Evolutionary conservation across 2,113 vertebrate species (phyloP).

Genomic region (Notothenia rossii): DNA sequence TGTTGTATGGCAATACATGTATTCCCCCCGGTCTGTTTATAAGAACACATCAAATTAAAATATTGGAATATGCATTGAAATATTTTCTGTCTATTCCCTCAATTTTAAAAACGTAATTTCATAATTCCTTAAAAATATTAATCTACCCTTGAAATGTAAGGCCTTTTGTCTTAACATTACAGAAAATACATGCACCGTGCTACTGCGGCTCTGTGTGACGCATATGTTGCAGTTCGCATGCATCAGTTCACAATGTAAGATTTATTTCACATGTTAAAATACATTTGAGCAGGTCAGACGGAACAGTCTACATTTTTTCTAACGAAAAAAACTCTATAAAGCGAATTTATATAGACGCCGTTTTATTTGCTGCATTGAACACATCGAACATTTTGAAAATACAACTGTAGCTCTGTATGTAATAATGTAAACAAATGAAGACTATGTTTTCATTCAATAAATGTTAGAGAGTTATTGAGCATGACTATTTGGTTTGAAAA

Average conservation of each 20-base stretch:
- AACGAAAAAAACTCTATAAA: background rate
- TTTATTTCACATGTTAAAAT: slow-evolving; percentile 23
- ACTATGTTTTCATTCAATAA: background rate
- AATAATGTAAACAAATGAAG: background rate
- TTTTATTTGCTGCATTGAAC: background rate
- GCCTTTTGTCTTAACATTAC: background rate
- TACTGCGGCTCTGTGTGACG: background rate
- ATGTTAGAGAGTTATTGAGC: background rate
- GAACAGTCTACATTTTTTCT: background rate
- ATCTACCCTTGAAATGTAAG: background rate
- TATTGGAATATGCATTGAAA: background rate
- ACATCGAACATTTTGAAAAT: background rate
- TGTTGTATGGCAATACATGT: background rate
- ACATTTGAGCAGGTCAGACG: background rate
- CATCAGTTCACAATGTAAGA: slow-evolving; percentile 29
- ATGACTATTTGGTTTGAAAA: slow-evolving; percentile 4
- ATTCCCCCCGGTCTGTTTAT: background rate
- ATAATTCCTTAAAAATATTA: background rate
- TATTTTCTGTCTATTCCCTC: background rate
- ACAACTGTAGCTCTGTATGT: background rate
- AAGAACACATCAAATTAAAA: background rate
- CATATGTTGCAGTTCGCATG: background rate
- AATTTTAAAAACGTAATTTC: background rate
- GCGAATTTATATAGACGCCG: background rate
- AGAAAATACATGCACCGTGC: background rate